These are phyloP conservation scores for Hetaerina titia DNA, from an alignment of 2,888 invertebrate species.

Conservation along the genomic window DNA sequence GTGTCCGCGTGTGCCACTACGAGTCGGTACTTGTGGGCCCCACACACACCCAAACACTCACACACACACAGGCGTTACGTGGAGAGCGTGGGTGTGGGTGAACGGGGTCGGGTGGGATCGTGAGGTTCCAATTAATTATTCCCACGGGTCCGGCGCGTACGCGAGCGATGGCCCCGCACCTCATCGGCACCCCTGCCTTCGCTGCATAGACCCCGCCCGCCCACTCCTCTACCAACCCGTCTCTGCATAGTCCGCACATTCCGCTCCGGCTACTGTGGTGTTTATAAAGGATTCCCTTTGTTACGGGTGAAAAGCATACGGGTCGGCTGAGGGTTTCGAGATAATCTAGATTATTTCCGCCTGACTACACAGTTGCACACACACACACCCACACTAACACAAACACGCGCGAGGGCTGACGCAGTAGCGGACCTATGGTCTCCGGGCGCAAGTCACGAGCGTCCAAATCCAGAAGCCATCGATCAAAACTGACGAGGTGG, in stretches of 20 bases:
- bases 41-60: no score
- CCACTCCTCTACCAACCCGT: no score
- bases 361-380: conserved; percentile 44
- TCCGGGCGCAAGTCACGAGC: conserved; percentile 58
- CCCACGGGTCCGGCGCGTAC: neutral
- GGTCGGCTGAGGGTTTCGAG: conserved; percentile 56
- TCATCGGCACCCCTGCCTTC: no score
- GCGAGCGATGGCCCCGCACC: neutral
- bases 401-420: neutral
- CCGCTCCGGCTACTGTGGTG: neutral
- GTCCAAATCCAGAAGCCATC: conserved; percentile 59
- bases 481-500: neutral
- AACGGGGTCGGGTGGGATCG: neutral
- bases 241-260: no score
- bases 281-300: conserved; percentile 61
- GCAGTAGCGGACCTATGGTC: neutral
- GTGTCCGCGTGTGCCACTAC: no score
- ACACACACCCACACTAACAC: neutral
- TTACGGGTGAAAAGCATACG: conserved; percentile 18
- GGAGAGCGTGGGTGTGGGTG: neutral
- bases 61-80: no score
- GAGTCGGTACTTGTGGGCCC: no score
- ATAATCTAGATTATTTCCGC: conserved; percentile 61
- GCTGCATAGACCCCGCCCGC: no score
- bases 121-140: conserved; percentile 32